These are phyloP conservation scores for Uria lomvia DNA, from an alignment of 2,113 vertebrate genomes.

Conservation along the genomic window DNA sequence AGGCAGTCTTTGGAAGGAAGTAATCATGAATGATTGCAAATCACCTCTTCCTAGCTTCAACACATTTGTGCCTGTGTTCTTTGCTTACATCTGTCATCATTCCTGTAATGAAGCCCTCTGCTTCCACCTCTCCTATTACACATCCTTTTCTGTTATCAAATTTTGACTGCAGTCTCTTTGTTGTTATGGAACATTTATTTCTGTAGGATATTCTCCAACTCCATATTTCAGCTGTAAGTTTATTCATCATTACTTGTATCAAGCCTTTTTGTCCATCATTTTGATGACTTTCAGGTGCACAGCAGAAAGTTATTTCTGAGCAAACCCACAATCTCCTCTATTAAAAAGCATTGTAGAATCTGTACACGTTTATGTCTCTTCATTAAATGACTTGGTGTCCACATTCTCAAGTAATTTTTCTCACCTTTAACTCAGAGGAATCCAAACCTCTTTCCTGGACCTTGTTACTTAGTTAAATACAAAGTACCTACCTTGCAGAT, in stretches of 20 bases:
- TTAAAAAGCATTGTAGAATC: neutral
- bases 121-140: neutral
- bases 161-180: neutral
- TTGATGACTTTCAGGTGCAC: neutral
- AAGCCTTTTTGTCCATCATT: neutral
- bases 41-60: neutral
- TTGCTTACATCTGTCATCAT: neutral
- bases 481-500: neutral
- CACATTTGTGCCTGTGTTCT: fast-evolving
- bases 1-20: neutral
- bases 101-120: neutral
- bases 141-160: neutral
- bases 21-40: neutral
- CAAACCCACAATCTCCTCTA: neutral
- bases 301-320: neutral
- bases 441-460: neutral
- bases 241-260: neutral
- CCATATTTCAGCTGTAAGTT: neutral
- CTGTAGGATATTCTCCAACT: neutral
- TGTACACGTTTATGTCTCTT: neutral
- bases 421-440: neutral
- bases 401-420: neutral
- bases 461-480: neutral
- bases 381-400: neutral
- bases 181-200: neutral